Conservation (phyloP, 2,888 invertebrate genomes). For the Pseudococcus viburni region DNA sequence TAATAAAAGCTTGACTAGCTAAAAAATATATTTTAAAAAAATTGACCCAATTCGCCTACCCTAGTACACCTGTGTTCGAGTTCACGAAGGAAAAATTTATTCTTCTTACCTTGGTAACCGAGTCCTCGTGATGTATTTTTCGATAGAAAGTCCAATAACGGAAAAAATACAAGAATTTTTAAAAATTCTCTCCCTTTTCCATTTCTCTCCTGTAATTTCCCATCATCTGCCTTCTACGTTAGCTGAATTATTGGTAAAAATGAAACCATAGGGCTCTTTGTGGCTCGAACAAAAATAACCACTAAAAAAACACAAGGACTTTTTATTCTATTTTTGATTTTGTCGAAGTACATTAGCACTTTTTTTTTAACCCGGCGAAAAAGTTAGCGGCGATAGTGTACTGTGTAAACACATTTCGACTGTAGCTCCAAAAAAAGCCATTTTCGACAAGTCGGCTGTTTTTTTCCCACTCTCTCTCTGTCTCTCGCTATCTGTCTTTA, state of each 20-base stretch:
- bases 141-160: neutral
- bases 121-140: neutral
- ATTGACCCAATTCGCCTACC: too few relatives aligned
- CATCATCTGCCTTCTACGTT: neutral
- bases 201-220: neutral
- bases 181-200: neutral
- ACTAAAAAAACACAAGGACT: conserved; percentile 21
- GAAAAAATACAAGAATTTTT: conserved; percentile 2
- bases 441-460: conserved; percentile 38
- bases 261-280: neutral
- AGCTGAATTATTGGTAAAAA: conserved; percentile 30
- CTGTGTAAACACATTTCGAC: conserved; percentile 45
- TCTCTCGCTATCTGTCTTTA: neutral
- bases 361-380: conserved; percentile 17
- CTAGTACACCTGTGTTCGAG: too few relatives aligned
- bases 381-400: conserved; percentile 25
- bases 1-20: too few relatives aligned
- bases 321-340: conserved; percentile 55
- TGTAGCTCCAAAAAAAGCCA: conserved; percentile 37
- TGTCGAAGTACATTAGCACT: conserved; percentile 54
- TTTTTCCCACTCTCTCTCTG: neutral
- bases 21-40: too few relatives aligned
- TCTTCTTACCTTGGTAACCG: conserved; percentile 38
- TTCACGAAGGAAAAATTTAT: neutral
- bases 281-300: conserved; percentile 21